Evolutionary conservation across 2,888 invertebrate species (phyloP).

Genomic region (Drosophila diplacantha): DNA sequence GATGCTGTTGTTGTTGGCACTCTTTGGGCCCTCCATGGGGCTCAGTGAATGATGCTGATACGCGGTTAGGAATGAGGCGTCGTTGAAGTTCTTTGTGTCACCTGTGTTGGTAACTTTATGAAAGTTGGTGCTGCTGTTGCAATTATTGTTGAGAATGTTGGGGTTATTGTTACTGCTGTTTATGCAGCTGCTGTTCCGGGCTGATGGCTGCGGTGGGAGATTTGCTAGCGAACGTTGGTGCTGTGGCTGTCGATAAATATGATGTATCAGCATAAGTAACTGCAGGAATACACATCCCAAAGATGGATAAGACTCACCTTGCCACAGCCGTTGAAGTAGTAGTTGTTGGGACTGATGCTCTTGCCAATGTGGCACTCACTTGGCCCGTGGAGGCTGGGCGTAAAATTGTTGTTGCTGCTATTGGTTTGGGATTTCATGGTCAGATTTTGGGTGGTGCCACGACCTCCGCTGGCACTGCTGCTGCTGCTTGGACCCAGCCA

Average conservation of each 20-base stretch:
- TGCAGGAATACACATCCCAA: not conserved
- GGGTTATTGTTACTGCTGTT: constrained; percentile 34
- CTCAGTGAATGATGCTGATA: constrained; percentile 32
- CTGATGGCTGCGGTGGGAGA: constrained; percentile 41
- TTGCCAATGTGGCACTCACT: constrained; percentile 44
- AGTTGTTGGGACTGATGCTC: constrained; percentile 35
- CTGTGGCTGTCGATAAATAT: constrained; percentile 20
- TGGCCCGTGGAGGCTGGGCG: constrained; percentile 31
- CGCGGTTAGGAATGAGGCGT: constrained; percentile 48
- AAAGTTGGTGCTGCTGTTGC: constrained; percentile 35
- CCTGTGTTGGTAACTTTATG: constrained; percentile 24
- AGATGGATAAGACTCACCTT: constrained; percentile 44
- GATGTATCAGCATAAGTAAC: not conserved
- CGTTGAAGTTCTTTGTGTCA: constrained; percentile 34
- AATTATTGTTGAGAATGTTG: constrained; percentile 40
- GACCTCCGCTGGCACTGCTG: constrained; percentile 57
- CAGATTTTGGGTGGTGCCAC: constrained; percentile 51
- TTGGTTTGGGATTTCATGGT: constrained; percentile 50
- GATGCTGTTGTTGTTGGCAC: constrained; percentile 26
- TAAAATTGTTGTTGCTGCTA: constrained; percentile 43
- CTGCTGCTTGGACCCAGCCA: constrained; percentile 60
- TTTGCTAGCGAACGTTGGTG: constrained; percentile 38
- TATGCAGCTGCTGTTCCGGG: constrained; percentile 25
- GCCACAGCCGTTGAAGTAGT: constrained; percentile 33
- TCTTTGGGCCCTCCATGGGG: constrained; percentile 39